Evolutionary conservation across 2,888 invertebrate species (phyloP).

Genomic region (Lysandra coridon): DNA sequence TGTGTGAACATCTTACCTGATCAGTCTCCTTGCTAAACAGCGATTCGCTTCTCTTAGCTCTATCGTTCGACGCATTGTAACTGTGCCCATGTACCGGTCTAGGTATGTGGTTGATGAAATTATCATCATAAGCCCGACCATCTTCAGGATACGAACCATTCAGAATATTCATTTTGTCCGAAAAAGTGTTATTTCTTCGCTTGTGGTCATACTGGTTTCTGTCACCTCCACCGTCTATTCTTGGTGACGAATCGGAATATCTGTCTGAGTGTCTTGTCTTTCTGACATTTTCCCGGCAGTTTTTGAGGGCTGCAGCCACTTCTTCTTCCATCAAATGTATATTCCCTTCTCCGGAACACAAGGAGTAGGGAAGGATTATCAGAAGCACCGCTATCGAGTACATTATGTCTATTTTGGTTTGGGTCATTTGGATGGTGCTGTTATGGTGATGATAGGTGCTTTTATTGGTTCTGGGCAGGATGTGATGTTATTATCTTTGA

Average conservation of each 20-base stretch:
- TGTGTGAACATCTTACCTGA: constrained; percentile 51
- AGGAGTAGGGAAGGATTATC: constrained; percentile 51
- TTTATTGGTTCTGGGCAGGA: constrained; percentile 57
- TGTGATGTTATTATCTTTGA: constrained; percentile 53
- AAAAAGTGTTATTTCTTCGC: constrained; percentile 50
- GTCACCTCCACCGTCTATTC: constrained; percentile 54
- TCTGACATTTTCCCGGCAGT: constrained; percentile 50
- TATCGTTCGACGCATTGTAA: constrained; percentile 44
- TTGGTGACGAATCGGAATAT: constrained; percentile 45
- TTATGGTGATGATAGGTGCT: constrained; percentile 4
- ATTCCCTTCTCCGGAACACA: constrained; percentile 64
- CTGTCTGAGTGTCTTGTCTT: constrained; percentile 48
- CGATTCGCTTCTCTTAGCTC: constrained; percentile 57
- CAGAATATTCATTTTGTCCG: constrained; percentile 54
- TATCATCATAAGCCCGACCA: constrained; percentile 52
- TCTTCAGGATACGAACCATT: constrained; percentile 59
- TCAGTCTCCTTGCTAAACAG: constrained; percentile 55
- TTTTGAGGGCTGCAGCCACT: constrained; percentile 59
- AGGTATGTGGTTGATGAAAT: constrained; percentile 49
- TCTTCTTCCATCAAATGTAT: constrained; percentile 69
- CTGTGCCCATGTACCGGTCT: constrained; percentile 42
- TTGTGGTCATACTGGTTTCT: constrained; percentile 58
- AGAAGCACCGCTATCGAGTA: constrained; percentile 47
- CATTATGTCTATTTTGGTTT: constrained; percentile 50
- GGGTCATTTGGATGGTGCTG: constrained; percentile 24